Conservation (phyloP, 2,888 invertebrate genomes). For the Eubasilissa splendida region DNA sequence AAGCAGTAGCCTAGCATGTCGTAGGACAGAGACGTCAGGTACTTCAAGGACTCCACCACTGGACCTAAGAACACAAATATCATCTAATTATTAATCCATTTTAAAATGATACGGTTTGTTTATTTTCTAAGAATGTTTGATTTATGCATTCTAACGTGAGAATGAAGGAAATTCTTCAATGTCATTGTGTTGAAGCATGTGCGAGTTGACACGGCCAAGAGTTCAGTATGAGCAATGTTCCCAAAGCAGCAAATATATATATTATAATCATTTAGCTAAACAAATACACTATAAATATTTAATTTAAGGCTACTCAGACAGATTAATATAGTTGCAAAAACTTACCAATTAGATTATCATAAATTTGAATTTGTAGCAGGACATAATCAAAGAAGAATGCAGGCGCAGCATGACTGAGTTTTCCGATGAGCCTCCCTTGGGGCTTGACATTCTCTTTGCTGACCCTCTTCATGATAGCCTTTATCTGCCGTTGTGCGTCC, state of each 20-base stretch:
- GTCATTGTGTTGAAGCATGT: no score
- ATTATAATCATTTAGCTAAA: no score
- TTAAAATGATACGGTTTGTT: no score
- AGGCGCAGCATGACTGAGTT: conserved; percentile 96
- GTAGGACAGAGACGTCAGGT: conserved; percentile 93
- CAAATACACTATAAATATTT: no score
- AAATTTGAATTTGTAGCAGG: conserved; percentile 85
- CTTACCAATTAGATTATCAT: conserved; percentile 89
- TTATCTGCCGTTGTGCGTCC: conserved; percentile 91
- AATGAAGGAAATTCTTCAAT: no score
- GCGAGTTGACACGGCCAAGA: no score
- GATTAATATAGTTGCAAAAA: conserved; percentile 6
- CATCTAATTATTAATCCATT: no score
- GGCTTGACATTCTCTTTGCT: conserved; percentile 99
- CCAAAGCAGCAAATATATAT: no score
- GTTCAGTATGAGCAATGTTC: no score
- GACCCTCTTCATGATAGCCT: conserved; percentile 96
- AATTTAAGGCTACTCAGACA: no score
- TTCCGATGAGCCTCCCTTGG: conserved; percentile 95
- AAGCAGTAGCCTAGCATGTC: conserved; percentile 97
- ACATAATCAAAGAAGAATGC: conserved; percentile 97
- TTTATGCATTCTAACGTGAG: no score
- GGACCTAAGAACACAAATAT: conserved; percentile 70
- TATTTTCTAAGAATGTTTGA: no score
- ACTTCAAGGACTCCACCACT: conserved; percentile 98